A percentile compares a stretch with the other conserved stretches of the same genome.
phyloP scores from a whole-genome alignment of 2,113 vertebrate species.

The Alces alces region DNA sequence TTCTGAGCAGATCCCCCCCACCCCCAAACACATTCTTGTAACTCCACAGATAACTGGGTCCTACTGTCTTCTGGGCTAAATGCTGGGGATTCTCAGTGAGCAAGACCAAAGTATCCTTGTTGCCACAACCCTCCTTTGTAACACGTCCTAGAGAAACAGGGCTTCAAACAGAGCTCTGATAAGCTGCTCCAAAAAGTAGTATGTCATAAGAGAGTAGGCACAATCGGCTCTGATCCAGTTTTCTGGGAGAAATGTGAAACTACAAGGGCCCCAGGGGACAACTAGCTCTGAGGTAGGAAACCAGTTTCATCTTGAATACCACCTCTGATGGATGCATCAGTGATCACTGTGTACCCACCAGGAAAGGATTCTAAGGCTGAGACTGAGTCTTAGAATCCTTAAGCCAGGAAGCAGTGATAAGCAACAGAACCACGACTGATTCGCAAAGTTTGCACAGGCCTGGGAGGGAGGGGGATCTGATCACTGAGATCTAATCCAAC shows the following conservation, averaged over 20 bases:
- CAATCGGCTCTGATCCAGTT: too few relatives aligned
- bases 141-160: background rate
- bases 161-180: background rate
- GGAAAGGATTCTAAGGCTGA: background rate
- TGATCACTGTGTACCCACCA: fast-evolving
- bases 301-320: background rate
- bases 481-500: background rate
- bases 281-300: background rate
- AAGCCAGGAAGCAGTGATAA: background rate
- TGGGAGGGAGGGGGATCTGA: background rate
- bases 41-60: background rate
- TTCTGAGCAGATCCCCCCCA: background rate
- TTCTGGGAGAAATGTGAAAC: background rate
- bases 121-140: background rate
- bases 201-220: background rate
- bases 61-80: background rate
- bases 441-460: background rate
- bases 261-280: background rate
- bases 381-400: background rate
- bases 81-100: background rate
- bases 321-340: background rate
- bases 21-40: background rate
- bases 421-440: background rate
- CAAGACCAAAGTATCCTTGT: background rate
- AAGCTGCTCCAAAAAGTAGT: background rate